phyloP scores from a whole-genome alignment of 2,888 invertebrate species.

The Lomographa bimaculata region DNA sequence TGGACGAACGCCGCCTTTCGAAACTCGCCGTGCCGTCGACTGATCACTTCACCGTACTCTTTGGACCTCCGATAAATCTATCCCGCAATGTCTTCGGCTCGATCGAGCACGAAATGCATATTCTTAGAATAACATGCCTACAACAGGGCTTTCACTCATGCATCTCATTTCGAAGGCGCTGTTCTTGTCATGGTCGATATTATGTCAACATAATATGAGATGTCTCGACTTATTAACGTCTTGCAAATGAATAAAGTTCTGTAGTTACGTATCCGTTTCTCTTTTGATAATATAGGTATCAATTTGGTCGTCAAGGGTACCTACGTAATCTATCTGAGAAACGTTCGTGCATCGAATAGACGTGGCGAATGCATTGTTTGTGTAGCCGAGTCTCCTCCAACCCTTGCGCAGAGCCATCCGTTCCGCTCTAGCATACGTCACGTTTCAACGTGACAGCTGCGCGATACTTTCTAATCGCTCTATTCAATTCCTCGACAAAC shows the following conservation, averaged over 20 bases:
- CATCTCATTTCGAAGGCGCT: constrained; percentile 25
- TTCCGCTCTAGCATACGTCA: constrained; percentile 78
- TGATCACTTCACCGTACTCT: constrained; percentile 47
- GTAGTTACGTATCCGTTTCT: constrained; percentile 1
- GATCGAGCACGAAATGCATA: constrained; percentile 51
- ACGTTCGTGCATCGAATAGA: constrained; percentile 58
- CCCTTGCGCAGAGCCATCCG: constrained; percentile 73
- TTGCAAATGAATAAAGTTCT: constrained; percentile 11
- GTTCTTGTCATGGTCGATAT: constrained; percentile 22
- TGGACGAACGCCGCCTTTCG: constrained; percentile 74
- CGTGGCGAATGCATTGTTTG: constrained; percentile 76
- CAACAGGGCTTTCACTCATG: constrained; percentile 34
- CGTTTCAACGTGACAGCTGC: constrained; percentile 78
- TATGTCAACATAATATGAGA: constrained; percentile 13
- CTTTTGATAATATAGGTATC: not conserved
- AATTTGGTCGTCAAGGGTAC: constrained; percentile 15
- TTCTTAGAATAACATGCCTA: constrained; percentile 33
- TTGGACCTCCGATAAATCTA: constrained; percentile 55
- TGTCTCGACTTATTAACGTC: constrained; percentile 9
- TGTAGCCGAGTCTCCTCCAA: constrained; percentile 64
- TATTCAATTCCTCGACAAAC: constrained; percentile 60
- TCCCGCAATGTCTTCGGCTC: constrained; percentile 56
- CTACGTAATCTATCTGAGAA: constrained; percentile 45
- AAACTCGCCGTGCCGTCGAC: constrained; percentile 62
- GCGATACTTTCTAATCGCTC: constrained; percentile 77